phyloP scores from a whole-genome alignment of 2,113 vertebrate genomes.

The Dryoscopus gambensis region DNA sequence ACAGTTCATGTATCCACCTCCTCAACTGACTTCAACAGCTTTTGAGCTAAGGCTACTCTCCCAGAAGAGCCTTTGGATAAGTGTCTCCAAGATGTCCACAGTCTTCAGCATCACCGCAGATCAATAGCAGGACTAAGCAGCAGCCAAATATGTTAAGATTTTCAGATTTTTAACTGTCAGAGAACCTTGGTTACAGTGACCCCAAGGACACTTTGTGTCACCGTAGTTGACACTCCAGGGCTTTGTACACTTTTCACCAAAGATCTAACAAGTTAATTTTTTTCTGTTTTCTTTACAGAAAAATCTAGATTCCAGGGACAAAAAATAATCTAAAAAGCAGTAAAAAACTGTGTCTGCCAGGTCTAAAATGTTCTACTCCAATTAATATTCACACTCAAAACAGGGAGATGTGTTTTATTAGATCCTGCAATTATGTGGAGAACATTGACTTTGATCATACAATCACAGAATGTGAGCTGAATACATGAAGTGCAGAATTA shows the following conservation, averaged over 20 bases:
- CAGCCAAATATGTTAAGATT: background rate
- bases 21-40: background rate
- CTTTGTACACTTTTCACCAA: background rate
- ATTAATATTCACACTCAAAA: background rate
- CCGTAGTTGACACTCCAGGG: accelerated
- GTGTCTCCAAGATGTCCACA: background rate
- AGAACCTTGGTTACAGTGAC: background rate
- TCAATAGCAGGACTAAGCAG: background rate
- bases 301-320: background rate
- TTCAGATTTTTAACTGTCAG: background rate
- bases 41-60: background rate
- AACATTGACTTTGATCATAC: background rate
- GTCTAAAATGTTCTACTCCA: background rate
- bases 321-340: background rate
- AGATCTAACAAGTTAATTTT: background rate
- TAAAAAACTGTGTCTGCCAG: background rate
- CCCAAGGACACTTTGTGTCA: background rate
- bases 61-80: background rate
- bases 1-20: background rate
- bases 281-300: background rate
- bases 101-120: background rate
- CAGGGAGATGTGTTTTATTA: background rate
- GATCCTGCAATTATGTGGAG: background rate
- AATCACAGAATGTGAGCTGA: background rate
- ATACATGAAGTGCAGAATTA: background rate